Conservation (phyloP, 2,888 invertebrate species). For the Drosophila multiciliata region DNA sequence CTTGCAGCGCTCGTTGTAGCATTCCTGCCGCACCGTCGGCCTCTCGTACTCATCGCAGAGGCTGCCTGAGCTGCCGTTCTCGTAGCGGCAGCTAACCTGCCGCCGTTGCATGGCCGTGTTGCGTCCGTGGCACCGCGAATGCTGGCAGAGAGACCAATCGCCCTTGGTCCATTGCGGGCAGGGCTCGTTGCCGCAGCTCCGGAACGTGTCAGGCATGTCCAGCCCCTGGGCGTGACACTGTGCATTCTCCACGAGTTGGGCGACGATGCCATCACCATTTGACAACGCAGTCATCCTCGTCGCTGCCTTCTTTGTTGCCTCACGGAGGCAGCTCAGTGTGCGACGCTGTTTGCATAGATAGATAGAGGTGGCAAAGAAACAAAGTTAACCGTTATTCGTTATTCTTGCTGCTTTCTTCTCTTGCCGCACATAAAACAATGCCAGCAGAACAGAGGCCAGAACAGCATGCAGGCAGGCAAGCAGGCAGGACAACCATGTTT, state of each 20-base stretch:
- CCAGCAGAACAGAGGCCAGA: slow-evolving; percentile 1
- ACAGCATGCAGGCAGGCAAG: background rate
- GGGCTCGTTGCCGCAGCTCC: slow-evolving; percentile 88
- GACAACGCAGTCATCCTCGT: slow-evolving; percentile 25
- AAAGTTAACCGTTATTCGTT: slow-evolving; percentile 32
- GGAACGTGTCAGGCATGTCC: slow-evolving; percentile 87
- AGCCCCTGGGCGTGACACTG: slow-evolving; percentile 90
- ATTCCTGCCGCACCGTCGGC: slow-evolving; percentile 92
- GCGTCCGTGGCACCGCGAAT: slow-evolving; percentile 90
- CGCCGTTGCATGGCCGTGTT: slow-evolving; percentile 92
- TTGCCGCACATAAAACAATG: slow-evolving; percentile 51
- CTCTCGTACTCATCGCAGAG: slow-evolving; percentile 89
- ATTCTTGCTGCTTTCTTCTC: slow-evolving; percentile 16
- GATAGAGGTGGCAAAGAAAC: slow-evolving; percentile 32
- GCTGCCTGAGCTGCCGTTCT: slow-evolving; percentile 81
- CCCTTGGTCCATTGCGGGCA: slow-evolving; percentile 91
- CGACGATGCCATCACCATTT: slow-evolving; percentile 28
- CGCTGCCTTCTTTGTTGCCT: slow-evolving; percentile 37
- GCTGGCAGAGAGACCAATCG: slow-evolving; percentile 90
- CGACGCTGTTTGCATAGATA: slow-evolving; percentile 72
- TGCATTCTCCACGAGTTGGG: slow-evolving; percentile 86
- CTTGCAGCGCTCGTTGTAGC: slow-evolving; percentile 92
- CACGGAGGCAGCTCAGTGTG: slow-evolving; percentile 77
- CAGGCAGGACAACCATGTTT: slow-evolving; percentile 2
- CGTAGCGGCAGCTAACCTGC: slow-evolving; percentile 86